Evolutionary conservation across 2,888 invertebrate species (phyloP).

Genomic region (Ectemnius continuus): DNA sequence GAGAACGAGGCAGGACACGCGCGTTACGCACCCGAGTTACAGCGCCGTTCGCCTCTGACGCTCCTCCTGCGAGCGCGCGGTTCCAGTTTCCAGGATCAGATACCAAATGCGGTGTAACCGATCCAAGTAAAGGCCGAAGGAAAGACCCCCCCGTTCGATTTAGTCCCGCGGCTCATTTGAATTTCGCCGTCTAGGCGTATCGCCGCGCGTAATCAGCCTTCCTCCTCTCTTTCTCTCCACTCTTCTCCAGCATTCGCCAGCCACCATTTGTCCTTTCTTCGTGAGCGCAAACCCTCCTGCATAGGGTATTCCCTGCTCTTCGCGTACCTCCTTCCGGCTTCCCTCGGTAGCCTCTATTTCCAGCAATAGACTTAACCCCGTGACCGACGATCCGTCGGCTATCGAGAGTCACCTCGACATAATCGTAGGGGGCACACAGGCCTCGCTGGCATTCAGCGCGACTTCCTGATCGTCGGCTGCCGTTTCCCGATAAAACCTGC

Average conservation of each 20-base stretch:
- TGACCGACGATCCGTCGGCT: slow-evolving; percentile 61
- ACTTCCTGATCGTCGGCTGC: slow-evolving; percentile 52
- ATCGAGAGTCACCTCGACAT: slow-evolving; percentile 63
- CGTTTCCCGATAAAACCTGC: slow-evolving; percentile 50
- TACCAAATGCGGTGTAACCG: slow-evolving; percentile 68
- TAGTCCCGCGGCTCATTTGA: slow-evolving; percentile 65
- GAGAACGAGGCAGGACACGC: slow-evolving; percentile 42
- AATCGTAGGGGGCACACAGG: slow-evolving; percentile 55
- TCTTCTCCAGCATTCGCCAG: not conserved
- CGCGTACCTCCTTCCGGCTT: not conserved
- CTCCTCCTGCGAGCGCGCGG: slow-evolving; percentile 33
- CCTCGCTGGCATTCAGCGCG: slow-evolving; percentile 56
- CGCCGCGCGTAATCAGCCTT: slow-evolving; percentile 46
- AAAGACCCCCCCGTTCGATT: slow-evolving; percentile 54
- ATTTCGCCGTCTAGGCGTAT: slow-evolving; percentile 67
- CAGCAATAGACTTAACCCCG: slow-evolving; percentile 61
- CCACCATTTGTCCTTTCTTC: slow-evolving; percentile 1
- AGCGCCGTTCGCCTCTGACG: slow-evolving; percentile 49
- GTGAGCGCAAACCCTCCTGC: not conserved
- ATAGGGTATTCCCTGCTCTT: not conserved
- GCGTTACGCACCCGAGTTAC: slow-evolving; percentile 51
- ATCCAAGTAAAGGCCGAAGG: slow-evolving; percentile 58
- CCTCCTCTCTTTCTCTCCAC: slow-evolving; percentile 14
- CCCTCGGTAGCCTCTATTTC: slow-evolving; percentile 42
- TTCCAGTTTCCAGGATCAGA: slow-evolving; percentile 64